Base-by-base conservation (phyloP, 2,797 vertebrate species). In the Liparis tanakae region DNA sequence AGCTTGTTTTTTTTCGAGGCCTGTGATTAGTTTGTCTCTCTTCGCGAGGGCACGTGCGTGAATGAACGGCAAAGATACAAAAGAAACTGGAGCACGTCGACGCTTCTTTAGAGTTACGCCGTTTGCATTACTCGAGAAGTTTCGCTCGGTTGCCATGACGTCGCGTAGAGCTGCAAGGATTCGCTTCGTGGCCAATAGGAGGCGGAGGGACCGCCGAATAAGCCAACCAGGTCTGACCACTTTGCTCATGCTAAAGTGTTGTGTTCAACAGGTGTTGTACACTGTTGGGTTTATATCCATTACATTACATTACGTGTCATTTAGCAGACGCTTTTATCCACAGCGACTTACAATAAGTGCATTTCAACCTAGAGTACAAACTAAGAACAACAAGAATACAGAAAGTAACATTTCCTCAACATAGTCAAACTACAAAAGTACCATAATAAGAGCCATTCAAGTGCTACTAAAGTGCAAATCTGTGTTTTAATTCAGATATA, bases 41-140 rank as follows among this genome's bases (percentile, higher is more conserved):
- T 20, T 10, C 60, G 54, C 55, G 12, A 41, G 46, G n/a, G 61
- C 61, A 44, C n/a, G 58, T 56, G 46, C 53, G 61, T 14, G 37
- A 22, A 46, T 56, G 43, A 74, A 36, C 13, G n/a, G 33, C 22
- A 18, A 36, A 61, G 20, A 3, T 51, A 30, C 25, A 30, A 30
- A 34, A 65, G n/a, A 41, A 65, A 51, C 39, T 61, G 46, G 10
- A 48, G 22, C 0, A 56, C 36, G 34, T 22, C 7, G 4, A 18
- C 39, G 41, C 18, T 48, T 58, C 34, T 73, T 20, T 61, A 7
- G 56, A 51, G 25, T 48, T 14, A 48, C 25, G 25, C 25, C 25
- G 25, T 2, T 30, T 30, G 25, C 25, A 30, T 4, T 2, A 30
- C 25, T 30, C 25, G 4, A 30, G 25, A 30, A 30, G 25, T 4